phyloP scores from a whole-genome alignment of 2,888 invertebrate species.

The Standfussiana lucernea region DNA sequence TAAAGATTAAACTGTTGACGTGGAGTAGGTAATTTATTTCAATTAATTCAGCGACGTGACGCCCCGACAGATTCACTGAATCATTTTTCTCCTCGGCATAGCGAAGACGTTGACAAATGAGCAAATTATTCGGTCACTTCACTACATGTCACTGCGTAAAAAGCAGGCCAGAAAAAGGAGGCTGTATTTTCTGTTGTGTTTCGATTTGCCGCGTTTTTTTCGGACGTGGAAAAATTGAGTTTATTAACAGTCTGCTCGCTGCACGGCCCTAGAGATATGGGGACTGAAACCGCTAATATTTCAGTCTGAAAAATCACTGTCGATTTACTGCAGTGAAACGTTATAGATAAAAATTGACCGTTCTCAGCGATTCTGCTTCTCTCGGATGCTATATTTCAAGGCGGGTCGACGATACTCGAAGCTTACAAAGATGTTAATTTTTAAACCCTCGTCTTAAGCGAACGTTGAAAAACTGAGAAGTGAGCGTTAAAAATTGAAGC shows the following conservation, averaged over 20 bases:
- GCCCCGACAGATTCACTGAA: slow-evolving; percentile 87
- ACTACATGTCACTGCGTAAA: slow-evolving; percentile 76
- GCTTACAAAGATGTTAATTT: slow-evolving; percentile 67
- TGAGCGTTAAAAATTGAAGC: slow-evolving; percentile 46
- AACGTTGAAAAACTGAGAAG: slow-evolving; percentile 56
- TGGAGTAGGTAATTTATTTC: slow-evolving; percentile 85
- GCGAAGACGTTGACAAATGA: slow-evolving; percentile 88
- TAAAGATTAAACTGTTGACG: slow-evolving; percentile 82
- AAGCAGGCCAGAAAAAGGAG: slow-evolving; percentile 63
- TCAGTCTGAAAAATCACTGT: slow-evolving; percentile 83
- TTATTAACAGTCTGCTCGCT: slow-evolving; percentile 79
- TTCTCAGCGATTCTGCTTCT: slow-evolving; percentile 67
- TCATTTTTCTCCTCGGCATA: slow-evolving; percentile 87
- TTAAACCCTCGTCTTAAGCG: slow-evolving; percentile 47
- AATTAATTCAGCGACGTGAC: slow-evolving; percentile 87
- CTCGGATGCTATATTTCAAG: slow-evolving; percentile 72
- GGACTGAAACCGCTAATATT: slow-evolving; percentile 82
- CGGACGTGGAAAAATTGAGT: slow-evolving; percentile 75
- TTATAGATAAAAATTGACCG: slow-evolving; percentile 85
- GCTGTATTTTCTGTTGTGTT: slow-evolving; percentile 66
- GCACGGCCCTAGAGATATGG: slow-evolving; percentile 77
- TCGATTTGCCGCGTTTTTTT: slow-evolving; percentile 68
- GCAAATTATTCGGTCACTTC: slow-evolving; percentile 87
- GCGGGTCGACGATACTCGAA: slow-evolving; percentile 59
- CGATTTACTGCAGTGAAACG: slow-evolving; percentile 84